A percentile compares a stretch with the other conserved stretches of the same genome.
phyloP scores from a whole-genome alignment of 2,888 invertebrate species.

The Anticlea derivata region DNA sequence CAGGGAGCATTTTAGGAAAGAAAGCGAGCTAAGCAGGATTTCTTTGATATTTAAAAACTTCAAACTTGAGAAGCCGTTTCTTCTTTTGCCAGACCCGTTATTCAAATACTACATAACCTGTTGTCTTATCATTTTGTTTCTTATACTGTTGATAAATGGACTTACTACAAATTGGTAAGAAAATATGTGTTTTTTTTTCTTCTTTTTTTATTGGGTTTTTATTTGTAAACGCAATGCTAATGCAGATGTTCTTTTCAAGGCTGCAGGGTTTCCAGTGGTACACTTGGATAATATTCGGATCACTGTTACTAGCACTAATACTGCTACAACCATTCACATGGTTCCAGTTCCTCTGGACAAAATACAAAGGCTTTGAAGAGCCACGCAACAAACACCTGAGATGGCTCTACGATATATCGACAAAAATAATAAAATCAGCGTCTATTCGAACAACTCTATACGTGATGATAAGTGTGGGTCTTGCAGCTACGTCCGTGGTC shows the following conservation, averaged over 20 bases:
- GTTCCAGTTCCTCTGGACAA: conserved; percentile 89
- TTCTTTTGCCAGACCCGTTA: conserved; percentile 90
- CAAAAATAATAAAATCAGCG: conserved; percentile 85
- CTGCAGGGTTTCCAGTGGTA: conserved; percentile 61
- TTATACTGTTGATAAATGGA: conserved; percentile 66
- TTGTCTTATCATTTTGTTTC: conserved; percentile 61
- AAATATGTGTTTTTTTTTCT: too few relatives aligned
- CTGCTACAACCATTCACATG: conserved; percentile 88
- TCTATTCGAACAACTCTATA: conserved; percentile 86
- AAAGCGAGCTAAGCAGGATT: conserved; percentile 80
- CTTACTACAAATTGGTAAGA: conserved; percentile 72
- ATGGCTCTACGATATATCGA: conserved; percentile 85
- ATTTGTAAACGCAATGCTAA: neutral
- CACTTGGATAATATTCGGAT: conserved; percentile 53
- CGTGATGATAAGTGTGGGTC: conserved; percentile 85
- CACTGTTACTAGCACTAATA: conserved; percentile 57
- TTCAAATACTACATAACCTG: conserved; percentile 89
- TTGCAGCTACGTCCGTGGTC: conserved; percentile 86
- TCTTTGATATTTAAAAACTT: conserved; percentile 77
- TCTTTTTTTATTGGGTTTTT: neutral
- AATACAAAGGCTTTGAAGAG: conserved; percentile 75
- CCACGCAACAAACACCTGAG: conserved; percentile 81
- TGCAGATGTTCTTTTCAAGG: conserved; percentile 45
- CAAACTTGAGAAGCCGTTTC: conserved; percentile 88
- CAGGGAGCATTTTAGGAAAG: conserved; percentile 87